A percentile compares a stretch with the other conserved stretches of the same genome.
Evolutionary conservation across 2,113 vertebrate genomes (phyloP).

Genomic region (Scartelaos histophorus): DNA sequence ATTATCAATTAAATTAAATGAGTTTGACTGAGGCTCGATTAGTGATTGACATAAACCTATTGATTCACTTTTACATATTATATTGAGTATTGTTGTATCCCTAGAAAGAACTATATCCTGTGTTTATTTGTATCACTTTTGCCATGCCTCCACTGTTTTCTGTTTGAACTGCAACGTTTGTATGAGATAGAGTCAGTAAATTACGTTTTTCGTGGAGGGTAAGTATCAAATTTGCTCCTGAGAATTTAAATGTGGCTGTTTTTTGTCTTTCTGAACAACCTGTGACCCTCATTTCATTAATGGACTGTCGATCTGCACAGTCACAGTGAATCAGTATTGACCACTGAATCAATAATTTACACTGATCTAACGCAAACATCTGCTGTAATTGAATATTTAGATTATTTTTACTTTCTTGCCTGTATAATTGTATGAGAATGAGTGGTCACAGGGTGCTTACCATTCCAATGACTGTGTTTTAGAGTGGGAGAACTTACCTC

Average conservation of each 20-base stretch:
- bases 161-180: constrained; percentile 63
- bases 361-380: constrained; percentile 25
- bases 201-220: constrained; percentile 25
- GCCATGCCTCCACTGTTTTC: constrained; percentile 66
- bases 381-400: neutral
- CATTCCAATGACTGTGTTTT: constrained; percentile 25
- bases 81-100: too few relatives aligned
- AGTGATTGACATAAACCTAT: too few relatives aligned
- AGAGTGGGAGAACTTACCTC: constrained; percentile 49
- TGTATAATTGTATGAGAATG: constrained; percentile 30
- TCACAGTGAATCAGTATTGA: constrained; percentile 6
- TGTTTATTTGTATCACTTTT: constrained; percentile 12
- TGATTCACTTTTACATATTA: too few relatives aligned
- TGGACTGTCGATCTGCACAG: constrained; percentile 2
- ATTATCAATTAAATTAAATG: too few relatives aligned
- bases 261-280: constrained; percentile 55
- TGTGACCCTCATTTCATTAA: constrained; percentile 56
- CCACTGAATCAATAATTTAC: constrained; percentile 6
- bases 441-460: constrained; percentile 64
- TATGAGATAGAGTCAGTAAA: constrained; percentile 21
- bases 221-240: constrained; percentile 47
- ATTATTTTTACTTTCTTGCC: neutral
- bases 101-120: neutral
- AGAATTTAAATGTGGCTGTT: constrained; percentile 7
- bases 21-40: too few relatives aligned